Evolutionary conservation across 2,888 invertebrate genomes (phyloP).

Genomic region (Drosophila kuntzei): DNA sequence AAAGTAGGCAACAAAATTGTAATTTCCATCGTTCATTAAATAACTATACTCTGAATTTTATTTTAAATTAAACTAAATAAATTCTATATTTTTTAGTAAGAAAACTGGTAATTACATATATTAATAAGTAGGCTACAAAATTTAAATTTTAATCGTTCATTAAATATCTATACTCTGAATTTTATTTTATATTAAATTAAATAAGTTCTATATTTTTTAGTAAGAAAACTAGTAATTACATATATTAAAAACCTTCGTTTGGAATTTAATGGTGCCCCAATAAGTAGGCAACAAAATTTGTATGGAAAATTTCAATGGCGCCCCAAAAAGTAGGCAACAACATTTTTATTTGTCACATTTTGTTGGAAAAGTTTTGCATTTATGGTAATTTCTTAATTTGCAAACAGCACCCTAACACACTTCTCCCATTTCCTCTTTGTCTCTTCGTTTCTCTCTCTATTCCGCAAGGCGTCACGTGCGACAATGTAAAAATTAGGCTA

Average conservation of each 20-base stretch:
- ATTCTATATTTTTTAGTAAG: too few species aligned
- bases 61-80: too few species aligned
- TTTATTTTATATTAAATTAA: too few species aligned
- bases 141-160: too few species aligned
- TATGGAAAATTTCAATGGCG: conserved; percentile 7
- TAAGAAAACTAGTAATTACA: not conserved
- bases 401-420: not conserved
- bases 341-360: conserved; percentile 21
- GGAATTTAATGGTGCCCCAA: conserved; percentile 2
- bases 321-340: conserved; percentile 9
- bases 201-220: too few species aligned
- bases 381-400: conserved; percentile 68
- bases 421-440: not conserved
- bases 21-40: too few species aligned
- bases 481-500: conserved; percentile 60
- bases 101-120: too few species aligned
- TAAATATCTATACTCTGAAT: conserved; percentile 12
- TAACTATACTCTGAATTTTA: too few species aligned
- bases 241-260: conserved; percentile 11
- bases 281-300: conserved; percentile 10
- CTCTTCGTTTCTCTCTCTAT: not conserved
- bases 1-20: too few species aligned
- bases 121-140: too few species aligned
- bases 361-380: conserved; percentile 40
- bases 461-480: conserved; percentile 28